Evolutionary conservation across 2,113 vertebrate genomes (phyloP).

Genomic region (Haliaeetus leucogaster): DNA sequence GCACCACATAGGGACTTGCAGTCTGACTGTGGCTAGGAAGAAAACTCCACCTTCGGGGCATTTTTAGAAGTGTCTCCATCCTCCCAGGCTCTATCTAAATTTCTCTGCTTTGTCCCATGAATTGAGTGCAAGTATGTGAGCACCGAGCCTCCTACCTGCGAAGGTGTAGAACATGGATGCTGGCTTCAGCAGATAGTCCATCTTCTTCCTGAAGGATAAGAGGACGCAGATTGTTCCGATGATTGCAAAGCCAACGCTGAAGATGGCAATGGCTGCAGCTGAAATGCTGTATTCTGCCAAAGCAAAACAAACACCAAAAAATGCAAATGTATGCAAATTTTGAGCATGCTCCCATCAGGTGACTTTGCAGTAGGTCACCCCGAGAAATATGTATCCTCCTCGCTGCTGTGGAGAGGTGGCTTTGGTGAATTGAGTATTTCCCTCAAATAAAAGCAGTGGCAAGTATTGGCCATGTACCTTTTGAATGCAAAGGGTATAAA

Average conservation of each 20-base stretch:
- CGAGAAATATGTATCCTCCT: accelerated
- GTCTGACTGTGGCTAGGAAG: not conserved
- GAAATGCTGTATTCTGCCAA: conserved; percentile 95
- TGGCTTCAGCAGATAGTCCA: conserved; percentile 91
- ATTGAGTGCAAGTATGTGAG: not conserved
- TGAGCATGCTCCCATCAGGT: not conserved
- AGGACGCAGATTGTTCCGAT: conserved; percentile 83
- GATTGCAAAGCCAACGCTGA: conserved; percentile 87
- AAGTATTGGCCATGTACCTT: not conserved
- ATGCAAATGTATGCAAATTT: not conserved
- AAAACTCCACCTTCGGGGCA: not conserved
- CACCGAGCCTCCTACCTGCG: conserved; percentile 73
- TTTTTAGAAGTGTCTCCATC: not conserved
- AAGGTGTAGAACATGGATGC: conserved; percentile 94
- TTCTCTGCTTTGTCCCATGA: not conserved
- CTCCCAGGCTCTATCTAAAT: no score
- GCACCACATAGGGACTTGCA: not conserved
- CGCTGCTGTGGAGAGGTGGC: not conserved
- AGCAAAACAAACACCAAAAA: not conserved
- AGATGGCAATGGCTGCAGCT: conserved; percentile 93
- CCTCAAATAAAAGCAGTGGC: not conserved
- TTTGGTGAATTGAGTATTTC: not conserved
- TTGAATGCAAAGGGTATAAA: not conserved
- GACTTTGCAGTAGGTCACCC: not conserved
- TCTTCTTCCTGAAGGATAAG: conserved; percentile 82